Evolutionary conservation across 2,888 invertebrate species (phyloP), one percentile per base, ranked within the genome.

Genomic region (Celastrina argiolus): DNA sequence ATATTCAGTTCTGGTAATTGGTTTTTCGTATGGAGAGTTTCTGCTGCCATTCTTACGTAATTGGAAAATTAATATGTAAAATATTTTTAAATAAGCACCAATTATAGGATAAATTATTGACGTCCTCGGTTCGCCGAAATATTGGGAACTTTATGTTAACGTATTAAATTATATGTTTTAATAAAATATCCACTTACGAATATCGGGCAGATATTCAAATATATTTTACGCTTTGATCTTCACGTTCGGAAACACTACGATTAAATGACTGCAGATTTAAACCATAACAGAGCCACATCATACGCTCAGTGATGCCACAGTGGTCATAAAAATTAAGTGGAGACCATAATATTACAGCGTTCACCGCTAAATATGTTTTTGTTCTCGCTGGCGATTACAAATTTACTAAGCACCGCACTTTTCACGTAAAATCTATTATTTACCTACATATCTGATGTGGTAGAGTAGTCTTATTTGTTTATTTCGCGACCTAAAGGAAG

Each of bases 1-100:
- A 61, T 36, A 61, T 61, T 61, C 61, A 61, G 61, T 61, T 61
- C 61, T 39, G 61, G 61, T 61, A 61, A 61, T 61, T 61, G 61
- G 22, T 61, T 61, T 59, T 61, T 22, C 61, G 36, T 61, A 22
- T 22, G 18, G 36, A 14, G 36, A 61, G 12, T 36, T 61, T 61
- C 12, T 22, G 36, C 34, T 39, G 39, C 14, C 22, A 5, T 61
- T 22, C 61, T 18, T 39, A 39, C 61, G 22, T 61, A 61, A 61
- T 61, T 61, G 58, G 58, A 31, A 58, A 58, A 58, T 51, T 51
- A 58, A 58, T 58, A 58, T 58, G 58, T 58, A 31, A 58, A 58
- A 58, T 31, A 58, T 58, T 58, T 58, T 58, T 58, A 16, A 58
- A 58, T 58, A 58, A 58, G 31, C 31, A 31, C 31, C 58, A 58